Evolutionary conservation across 1,140 invertebrate species (phyloP).

Genomic region (Battus philenor): DNA sequence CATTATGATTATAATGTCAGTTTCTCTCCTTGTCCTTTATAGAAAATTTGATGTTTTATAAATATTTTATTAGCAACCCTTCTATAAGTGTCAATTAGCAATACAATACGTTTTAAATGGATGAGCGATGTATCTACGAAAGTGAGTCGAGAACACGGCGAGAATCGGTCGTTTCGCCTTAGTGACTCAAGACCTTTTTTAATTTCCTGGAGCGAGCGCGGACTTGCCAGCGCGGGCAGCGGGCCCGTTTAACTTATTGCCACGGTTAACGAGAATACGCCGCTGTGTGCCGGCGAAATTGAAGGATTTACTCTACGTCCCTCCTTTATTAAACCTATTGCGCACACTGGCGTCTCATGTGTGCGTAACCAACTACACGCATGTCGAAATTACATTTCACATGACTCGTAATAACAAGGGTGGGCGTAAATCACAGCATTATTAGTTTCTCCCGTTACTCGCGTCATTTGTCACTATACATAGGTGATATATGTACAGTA

Average conservation of each 20-base stretch:
- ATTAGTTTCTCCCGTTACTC: conserved; percentile 70
- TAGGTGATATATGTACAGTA: conserved; percentile 34
- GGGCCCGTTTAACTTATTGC: conserved; percentile 72
- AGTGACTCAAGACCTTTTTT: conserved; percentile 57
- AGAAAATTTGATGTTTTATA: no score
- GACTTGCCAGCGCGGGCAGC: conserved; percentile 29
- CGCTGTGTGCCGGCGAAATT: conserved; percentile 71
- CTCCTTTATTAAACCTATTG: conserved; percentile 75
- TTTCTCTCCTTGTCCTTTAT: no score
- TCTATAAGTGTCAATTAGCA: no score
- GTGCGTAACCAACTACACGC: conserved; percentile 55
- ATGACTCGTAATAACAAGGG: conserved; percentile 75
- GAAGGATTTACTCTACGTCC: conserved; percentile 73
- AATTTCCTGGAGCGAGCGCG: conserved; percentile 55
- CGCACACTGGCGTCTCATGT: conserved; percentile 45
- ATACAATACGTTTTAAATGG: no score
- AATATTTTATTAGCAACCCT: no score
- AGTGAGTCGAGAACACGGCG: conserved; percentile 3
- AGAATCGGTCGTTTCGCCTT: conserved; percentile 4
- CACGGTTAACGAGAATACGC: conserved; percentile 74
- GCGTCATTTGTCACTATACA: conserved; percentile 63
- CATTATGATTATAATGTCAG: no score
- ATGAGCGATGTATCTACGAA: no score
- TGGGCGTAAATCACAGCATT: conserved; percentile 72
- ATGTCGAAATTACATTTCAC: conserved; percentile 74